Conservation (phyloP, 2,797 vertebrate species). For the Myotis vivesi region DNA sequence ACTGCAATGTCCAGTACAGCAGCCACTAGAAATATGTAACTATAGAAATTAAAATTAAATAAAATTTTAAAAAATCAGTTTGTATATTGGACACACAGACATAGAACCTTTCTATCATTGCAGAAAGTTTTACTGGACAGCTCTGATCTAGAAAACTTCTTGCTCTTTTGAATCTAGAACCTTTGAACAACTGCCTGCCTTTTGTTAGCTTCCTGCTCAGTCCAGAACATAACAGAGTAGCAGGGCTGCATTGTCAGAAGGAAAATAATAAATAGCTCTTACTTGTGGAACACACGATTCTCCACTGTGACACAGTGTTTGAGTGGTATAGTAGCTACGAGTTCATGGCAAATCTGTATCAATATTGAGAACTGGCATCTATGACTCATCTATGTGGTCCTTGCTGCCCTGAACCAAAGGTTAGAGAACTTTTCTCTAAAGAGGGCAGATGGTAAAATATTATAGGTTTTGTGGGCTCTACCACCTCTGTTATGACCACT, state of each 20-base stretch:
- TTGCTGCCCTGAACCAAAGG: neutral
- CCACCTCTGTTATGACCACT: neutral
- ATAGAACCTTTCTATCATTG: neutral
- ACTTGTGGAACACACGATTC: neutral
- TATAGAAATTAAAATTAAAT: constrained; percentile 2
- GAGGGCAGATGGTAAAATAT: neutral
- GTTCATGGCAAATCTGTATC: neutral
- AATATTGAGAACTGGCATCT: neutral
- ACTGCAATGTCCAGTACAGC: neutral
- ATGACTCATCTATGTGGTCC: neutral
- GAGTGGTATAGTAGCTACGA: neutral
- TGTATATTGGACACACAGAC: neutral
- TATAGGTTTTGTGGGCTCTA: neutral
- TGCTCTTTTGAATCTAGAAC: neutral
- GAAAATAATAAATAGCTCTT: neutral
- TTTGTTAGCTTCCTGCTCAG: neutral
- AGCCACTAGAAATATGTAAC: neutral
- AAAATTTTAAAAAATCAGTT: neutral
- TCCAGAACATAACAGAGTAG: neutral
- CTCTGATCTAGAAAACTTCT: neutral
- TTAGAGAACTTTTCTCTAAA: neutral
- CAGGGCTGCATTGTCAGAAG: neutral
- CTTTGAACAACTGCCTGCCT: constrained; percentile 8
- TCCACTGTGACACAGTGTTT: neutral
- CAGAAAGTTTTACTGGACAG: neutral